phyloP scores from a whole-genome alignment of 2,113 vertebrate species.

The Xiphophorus couchianus region DNA sequence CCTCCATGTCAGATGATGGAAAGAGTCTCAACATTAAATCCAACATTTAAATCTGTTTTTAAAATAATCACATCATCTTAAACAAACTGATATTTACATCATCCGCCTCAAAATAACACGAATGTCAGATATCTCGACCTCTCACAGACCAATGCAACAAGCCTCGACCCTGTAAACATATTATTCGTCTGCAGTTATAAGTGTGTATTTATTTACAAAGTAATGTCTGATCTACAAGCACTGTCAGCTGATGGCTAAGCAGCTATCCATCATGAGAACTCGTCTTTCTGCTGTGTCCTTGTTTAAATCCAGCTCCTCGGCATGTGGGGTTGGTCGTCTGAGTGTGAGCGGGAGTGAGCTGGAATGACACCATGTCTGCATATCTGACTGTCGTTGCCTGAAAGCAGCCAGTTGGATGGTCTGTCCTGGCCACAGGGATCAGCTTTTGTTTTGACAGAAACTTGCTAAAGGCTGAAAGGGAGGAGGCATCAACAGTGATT shows the following conservation, averaged over 20 bases:
- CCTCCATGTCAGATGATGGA: not conserved
- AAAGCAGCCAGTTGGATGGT: constrained; percentile 42
- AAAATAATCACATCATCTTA: not conserved
- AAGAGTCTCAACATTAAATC: not conserved
- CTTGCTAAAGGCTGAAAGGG: constrained; percentile 37
- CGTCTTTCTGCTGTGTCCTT: constrained; percentile 72
- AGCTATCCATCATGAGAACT: constrained; percentile 71
- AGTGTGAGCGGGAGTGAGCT: constrained; percentile 8
- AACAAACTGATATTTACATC: not conserved
- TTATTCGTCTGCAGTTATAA: constrained; percentile 29
- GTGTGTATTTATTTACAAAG: constrained; percentile 73
- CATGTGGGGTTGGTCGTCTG: constrained; percentile 40
- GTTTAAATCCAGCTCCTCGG: constrained; percentile 30
- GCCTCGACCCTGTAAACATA: constrained; percentile 62
- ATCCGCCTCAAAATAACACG: not conserved
- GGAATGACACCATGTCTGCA: constrained; percentile 70
- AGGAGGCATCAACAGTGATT: not conserved
- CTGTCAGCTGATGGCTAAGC: constrained; percentile 65
- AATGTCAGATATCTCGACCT: constrained; percentile 1
- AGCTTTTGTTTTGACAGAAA: constrained; percentile 27
- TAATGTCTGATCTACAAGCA: constrained; percentile 70
- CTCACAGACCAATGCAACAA: constrained; percentile 2
- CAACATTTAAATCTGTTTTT: not conserved
- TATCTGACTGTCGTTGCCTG: constrained; percentile 54
- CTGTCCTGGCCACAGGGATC: constrained; percentile 11